Base-by-base conservation (phyloP, 2,888 invertebrate genomes). In the Pogonocherus hispidulus region DNA sequence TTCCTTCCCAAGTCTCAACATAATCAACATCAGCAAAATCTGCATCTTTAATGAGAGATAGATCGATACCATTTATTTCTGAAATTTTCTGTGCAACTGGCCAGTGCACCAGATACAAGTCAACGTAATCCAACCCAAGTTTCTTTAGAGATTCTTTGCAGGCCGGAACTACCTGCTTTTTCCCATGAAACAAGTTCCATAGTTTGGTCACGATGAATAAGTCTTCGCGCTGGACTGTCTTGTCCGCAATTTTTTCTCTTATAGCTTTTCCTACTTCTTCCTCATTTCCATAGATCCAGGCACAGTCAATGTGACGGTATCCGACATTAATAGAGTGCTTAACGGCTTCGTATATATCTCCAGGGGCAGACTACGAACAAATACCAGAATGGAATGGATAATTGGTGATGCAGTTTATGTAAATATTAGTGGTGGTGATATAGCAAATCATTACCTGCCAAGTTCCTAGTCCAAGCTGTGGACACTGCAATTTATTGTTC, bases 101-200 rank as follows among this genome's bases (percentile, higher is more conserved):
- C 79, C 84, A 87, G 74, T 89, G 89, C 14, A 90, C 87, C 9
- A 90, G 79, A 72, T 88, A 89, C 1, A 89, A 76, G 70, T 90
- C 89, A 0, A 90, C 84, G 63, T 89, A 89, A 0, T 86, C 84
- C 74, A 88, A 78, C 71, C 88, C 88, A 9, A 90, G 84, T 3
- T 86, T 84, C 1, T 77, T 66, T 65, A 90, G 78, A 0, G 89
- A 88, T 3, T 83, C 73, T 72, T 78, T 82, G 18, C 82, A 79
- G n/a, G 83, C 74, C 9, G 80, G 79, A 9, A 82, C 83, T 2
- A 84, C 84, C 65, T 78, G 41, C 22, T 94, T 93, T 0, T 90
- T 89, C n/a, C 90, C 89, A 83, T 97, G 97, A 84, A 90, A 94
- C 0, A 94, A 95, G 86, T 96, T 95, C 96, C 96, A 97, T 3